Conservation (phyloP, 2,888 invertebrate genomes). For the Torymus tubicola region DNA sequence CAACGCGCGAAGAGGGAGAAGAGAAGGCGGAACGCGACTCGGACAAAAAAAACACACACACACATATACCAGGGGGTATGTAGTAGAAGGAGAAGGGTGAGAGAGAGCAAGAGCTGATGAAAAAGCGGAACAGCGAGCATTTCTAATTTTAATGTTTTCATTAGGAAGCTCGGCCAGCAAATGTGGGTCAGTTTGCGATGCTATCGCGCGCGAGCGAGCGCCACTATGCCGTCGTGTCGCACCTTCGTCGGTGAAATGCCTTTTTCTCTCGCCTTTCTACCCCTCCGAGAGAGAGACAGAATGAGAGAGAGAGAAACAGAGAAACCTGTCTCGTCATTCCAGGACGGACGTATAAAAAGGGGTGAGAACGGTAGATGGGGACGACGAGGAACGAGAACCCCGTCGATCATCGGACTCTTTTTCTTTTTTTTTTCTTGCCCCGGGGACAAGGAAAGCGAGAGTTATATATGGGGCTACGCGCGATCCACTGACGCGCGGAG, state of each 20-base stretch:
- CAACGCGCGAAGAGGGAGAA: no score
- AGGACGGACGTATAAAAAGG: no score
- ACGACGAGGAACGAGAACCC: neutral
- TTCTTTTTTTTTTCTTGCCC: no score
- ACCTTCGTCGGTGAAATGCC: neutral
- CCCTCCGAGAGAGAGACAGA: neutral
- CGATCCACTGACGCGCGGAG: no score
- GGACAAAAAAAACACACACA: no score
- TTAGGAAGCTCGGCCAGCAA: slow-evolving; percentile 56
- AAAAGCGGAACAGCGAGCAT: slow-evolving; percentile 57
- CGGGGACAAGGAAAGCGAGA: no score
- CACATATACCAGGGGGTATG: no score
- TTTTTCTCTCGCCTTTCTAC: neutral
- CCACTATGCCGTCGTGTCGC: slow-evolving; percentile 2
- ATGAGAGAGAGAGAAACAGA: neutral
- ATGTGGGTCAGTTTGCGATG: slow-evolving; percentile 58
- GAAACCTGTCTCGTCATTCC: no score
- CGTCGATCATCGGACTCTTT: no score
- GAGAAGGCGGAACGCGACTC: no score
- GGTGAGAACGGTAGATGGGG: neutral
- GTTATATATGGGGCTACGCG: no score
- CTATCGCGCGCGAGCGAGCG: slow-evolving; percentile 32
- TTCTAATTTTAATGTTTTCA: slow-evolving; percentile 71
- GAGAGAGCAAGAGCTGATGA: slow-evolving; percentile 50
- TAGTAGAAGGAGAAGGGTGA: neutral